Evolutionary conservation across 2,113 vertebrate species (phyloP).

Genomic region (Megatriorchis doriae): DNA sequence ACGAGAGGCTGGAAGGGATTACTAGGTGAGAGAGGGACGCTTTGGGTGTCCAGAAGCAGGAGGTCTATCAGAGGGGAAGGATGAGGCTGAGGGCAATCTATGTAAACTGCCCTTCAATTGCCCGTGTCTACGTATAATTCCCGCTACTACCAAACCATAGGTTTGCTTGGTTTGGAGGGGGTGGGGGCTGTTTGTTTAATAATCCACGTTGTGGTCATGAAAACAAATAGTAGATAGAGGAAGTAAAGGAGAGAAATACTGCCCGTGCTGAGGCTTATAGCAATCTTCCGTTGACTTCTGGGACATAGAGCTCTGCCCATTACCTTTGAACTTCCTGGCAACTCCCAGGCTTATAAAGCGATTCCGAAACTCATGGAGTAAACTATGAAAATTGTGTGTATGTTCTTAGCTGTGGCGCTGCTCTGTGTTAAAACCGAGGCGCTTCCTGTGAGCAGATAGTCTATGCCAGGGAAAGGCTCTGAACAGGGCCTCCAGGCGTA

Average conservation of each 20-base stretch:
- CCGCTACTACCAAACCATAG: background rate
- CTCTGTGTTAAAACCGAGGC: background rate
- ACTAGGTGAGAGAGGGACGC: background rate
- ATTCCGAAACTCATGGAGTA: background rate
- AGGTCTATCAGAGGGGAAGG: background rate
- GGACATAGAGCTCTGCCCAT: background rate
- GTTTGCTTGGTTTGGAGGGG: background rate
- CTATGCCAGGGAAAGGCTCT: background rate
- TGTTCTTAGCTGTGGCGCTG: background rate
- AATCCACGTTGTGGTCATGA: background rate
- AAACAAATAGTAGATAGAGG: background rate
- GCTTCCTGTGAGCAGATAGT: background rate
- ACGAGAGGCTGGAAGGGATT: background rate
- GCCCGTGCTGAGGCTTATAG: background rate
- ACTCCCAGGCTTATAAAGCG: background rate
- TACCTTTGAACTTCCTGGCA: conserved; percentile 60
- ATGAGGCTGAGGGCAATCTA: background rate
- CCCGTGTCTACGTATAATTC: accelerated
- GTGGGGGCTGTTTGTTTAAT: background rate
- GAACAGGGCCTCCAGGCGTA: background rate
- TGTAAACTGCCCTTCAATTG: background rate
- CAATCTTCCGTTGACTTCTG: background rate
- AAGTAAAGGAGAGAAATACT: background rate
- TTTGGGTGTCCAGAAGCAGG: background rate
- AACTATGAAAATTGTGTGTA: background rate